These are phyloP conservation scores for Paraescarpia echinospica DNA, from an alignment of 1,140 invertebrate species.

Conservation along the genomic window DNA sequence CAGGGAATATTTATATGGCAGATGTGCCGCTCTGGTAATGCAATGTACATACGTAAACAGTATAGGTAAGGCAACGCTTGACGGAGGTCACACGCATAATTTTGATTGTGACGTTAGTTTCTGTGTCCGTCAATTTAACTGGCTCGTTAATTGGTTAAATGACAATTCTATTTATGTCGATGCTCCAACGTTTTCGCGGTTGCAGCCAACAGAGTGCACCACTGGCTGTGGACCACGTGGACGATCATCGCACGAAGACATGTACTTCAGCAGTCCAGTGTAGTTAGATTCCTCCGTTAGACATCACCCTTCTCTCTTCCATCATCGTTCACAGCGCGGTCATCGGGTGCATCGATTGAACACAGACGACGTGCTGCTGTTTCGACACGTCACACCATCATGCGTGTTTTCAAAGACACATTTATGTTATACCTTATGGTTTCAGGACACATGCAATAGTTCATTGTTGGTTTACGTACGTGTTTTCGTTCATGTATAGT, in stretches of 20 bases:
- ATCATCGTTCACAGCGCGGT: not conserved
- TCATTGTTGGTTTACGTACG: not conserved
- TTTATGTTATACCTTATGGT: not conserved
- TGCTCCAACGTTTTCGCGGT: not conserved
- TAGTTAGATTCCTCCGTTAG: not conserved
- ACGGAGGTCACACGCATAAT: too few species aligned
- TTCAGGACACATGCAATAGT: not conserved
- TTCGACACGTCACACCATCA: not conserved
- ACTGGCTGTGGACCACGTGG: not conserved
- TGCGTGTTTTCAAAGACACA: not conserved
- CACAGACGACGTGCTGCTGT: not conserved
- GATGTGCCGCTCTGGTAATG: too few species aligned
- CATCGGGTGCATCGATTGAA: not conserved
- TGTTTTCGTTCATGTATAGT: not conserved
- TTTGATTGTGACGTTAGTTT: too few species aligned
- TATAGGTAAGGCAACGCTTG: too few species aligned
- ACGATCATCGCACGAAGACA: not conserved
- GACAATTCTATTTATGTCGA: not conserved
- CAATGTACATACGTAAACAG: too few species aligned
- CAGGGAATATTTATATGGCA: too few species aligned
- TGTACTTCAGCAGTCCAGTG: not conserved
- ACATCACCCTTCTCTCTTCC: not conserved
- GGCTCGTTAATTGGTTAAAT: not conserved
- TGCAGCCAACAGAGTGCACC: not conserved
- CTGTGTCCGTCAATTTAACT: too few species aligned